A percentile compares a stretch with the other conserved stretches of the same genome.
Evolutionary conservation across 2,888 invertebrate genomes (phyloP).

Genomic region (Buathra laborator): DNA sequence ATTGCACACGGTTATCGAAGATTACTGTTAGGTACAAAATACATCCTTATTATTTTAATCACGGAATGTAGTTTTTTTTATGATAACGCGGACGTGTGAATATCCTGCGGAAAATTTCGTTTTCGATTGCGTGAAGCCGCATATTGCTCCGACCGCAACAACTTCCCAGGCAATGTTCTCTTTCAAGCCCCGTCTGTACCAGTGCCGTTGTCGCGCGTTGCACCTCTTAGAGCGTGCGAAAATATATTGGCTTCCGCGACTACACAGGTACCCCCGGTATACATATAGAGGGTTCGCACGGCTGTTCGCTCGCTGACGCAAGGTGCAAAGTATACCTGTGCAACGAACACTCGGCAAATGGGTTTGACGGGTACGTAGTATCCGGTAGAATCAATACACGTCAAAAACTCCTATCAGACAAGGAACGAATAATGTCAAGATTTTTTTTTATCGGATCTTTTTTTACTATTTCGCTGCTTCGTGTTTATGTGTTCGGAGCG

Average conservation of each 20-base stretch:
- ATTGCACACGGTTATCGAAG: too few relatives aligned
- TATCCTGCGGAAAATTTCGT: slow-evolving; percentile 18
- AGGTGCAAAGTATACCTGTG: not conserved
- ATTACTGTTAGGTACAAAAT: too few relatives aligned
- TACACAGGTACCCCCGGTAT: not conserved
- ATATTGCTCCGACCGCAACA: not conserved
- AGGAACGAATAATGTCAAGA: slow-evolving; percentile 15
- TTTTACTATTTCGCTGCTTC: not conserved
- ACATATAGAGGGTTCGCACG: not conserved
- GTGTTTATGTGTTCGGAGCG: not conserved
- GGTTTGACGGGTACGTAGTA: slow-evolving; percentile 17
- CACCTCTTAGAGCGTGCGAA: slow-evolving; percentile 35
- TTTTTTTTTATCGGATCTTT: not conserved
- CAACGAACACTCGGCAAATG: slow-evolving; percentile 28
- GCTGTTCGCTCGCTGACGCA: not conserved
- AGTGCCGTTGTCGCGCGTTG: slow-evolving; percentile 12
- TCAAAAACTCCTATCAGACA: slow-evolving; percentile 27
- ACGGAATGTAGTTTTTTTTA: too few relatives aligned
- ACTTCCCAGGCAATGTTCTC: slow-evolving; percentile 14
- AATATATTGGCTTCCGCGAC: slow-evolving; percentile 37
- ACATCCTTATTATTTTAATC: too few relatives aligned
- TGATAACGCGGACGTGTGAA: slow-evolving; percentile 10
- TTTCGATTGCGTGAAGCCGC: slow-evolving; percentile 25
- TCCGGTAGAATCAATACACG: slow-evolving; percentile 43
- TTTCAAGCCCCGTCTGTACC: slow-evolving; percentile 8